Conservation (phyloP, 2,797 vertebrate species). For the Rhodeus uyekii region DNA sequence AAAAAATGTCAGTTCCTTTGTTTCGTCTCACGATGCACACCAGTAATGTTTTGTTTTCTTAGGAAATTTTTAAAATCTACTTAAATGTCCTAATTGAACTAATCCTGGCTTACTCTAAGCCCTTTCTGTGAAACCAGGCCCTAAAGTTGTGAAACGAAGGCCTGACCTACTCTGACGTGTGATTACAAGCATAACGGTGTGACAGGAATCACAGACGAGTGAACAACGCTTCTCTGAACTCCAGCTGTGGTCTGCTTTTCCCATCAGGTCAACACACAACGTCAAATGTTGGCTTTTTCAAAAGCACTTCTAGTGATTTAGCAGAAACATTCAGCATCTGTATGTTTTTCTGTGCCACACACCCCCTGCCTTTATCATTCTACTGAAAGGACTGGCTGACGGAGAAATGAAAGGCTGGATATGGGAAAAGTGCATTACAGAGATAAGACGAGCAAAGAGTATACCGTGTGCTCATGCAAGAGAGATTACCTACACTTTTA, state of each 20-base stretch:
- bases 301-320: conserved; percentile 40
- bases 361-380: conserved; percentile 16
- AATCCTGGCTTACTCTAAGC: no score
- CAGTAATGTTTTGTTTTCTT: no score
- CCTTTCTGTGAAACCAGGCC: no score
- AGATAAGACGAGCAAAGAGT: neutral
- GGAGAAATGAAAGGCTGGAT: conserved; percentile 11
- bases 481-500: conserved; percentile 23
- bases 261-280: conserved; percentile 54
- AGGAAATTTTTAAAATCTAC: no score
- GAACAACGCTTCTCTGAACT: conserved; percentile 1
- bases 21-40: no score
- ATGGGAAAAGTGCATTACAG: conserved; percentile 25
- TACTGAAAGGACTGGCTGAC: neutral
- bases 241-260: conserved; percentile 50
- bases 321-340: conserved; percentile 30
- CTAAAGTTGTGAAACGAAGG: neutral
- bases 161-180: neutral
- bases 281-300: conserved; percentile 31
- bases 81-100: no score
- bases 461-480: neutral
- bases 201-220: conserved; percentile 12
- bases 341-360: conserved; percentile 39
- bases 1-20: no score
- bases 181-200: conserved; percentile 8